Evolutionary conservation across 2,113 vertebrate genomes (phyloP).

Genomic region (Catharus bicknelli): DNA sequence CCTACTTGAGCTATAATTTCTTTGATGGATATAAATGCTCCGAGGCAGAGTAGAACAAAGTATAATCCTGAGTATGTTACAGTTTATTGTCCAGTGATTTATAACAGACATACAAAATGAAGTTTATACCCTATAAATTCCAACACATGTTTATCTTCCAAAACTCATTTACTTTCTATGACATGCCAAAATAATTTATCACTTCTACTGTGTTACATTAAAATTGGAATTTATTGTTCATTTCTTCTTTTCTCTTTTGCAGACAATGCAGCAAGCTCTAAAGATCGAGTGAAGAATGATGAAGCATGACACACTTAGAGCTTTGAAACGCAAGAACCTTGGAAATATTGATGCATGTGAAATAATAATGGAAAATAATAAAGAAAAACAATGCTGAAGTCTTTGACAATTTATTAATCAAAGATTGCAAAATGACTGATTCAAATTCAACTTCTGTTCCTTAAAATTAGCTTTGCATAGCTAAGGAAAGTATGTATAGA

Average conservation of each 20-base stretch:
- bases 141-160: not conserved
- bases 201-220: not conserved
- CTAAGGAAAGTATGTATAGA: not conserved
- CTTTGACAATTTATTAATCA: not conserved
- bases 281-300: not conserved
- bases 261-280: not conserved
- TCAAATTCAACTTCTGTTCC: not conserved
- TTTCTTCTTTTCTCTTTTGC: constrained; percentile 13
- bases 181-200: not conserved
- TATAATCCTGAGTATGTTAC: not conserved
- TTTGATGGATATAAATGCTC: constrained; percentile 22
- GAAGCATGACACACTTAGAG: not conserved
- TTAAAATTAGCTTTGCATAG: rapidly evolving
- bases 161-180: not conserved
- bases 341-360: not conserved
- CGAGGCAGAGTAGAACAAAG: not conserved
- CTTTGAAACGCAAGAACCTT: not conserved
- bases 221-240: not conserved
- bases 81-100: not conserved
- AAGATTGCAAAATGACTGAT: not conserved
- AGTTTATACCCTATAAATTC: not conserved
- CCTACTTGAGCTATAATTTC: not conserved
- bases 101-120: not conserved
- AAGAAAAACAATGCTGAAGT: not conserved
- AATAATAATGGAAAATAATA: not conserved